Conservation (phyloP, 2,113 vertebrate genomes). For the Brachypteracias leptosomus region DNA sequence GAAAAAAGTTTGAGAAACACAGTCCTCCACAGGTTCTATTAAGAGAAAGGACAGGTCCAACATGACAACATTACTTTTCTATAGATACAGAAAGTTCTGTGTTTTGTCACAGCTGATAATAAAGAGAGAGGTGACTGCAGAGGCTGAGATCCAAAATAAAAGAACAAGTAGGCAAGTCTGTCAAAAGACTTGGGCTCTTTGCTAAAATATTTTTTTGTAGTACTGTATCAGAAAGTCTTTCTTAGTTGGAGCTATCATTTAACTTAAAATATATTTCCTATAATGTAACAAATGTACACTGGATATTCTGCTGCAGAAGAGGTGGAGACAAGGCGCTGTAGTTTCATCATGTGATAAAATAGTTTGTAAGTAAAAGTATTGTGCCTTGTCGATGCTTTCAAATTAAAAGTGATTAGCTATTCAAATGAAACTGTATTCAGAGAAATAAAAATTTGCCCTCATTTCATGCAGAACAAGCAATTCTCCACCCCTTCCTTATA, state of each 20-base stretch:
- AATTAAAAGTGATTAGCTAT: not conserved
- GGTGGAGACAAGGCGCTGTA: not conserved
- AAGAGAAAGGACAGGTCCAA: not conserved
- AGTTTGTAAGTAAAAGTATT: not conserved
- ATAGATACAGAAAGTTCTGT: not conserved
- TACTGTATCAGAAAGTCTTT: not conserved
- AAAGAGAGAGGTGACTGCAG: not conserved
- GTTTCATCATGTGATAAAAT: not conserved
- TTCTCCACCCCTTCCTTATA: not conserved
- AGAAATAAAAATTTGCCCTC: not conserved
- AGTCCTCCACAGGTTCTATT: not conserved
- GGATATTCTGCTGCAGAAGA: not conserved
- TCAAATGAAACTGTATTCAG: not conserved
- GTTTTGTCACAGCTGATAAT: not conserved
- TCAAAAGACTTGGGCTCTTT: not conserved
- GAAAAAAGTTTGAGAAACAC: not conserved
- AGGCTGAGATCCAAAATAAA: not conserved
- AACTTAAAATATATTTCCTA: not conserved
- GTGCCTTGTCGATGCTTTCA: not conserved
- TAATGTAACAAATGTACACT: not conserved
- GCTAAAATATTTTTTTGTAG: not conserved
- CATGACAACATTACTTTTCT: not conserved
- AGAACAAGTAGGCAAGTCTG: not conserved
- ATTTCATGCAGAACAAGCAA: not conserved
- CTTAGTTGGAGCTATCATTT: not conserved